phyloP scores from a whole-genome alignment of 2,888 invertebrate species.

The Busseola fusca region DNA sequence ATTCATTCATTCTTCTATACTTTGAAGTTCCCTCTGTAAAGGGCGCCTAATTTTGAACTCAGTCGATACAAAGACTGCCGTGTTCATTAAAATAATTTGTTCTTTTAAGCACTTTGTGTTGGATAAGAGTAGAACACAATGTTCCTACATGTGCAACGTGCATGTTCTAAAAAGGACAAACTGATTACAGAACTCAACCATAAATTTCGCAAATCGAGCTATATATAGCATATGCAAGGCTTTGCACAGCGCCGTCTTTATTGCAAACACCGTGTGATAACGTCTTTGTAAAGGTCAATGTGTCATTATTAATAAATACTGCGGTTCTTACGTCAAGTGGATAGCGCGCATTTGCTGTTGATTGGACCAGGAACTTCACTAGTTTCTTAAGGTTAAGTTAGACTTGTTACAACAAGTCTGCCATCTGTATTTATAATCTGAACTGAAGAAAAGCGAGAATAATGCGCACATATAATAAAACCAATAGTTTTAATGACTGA shows the following conservation, averaged over 20 bases:
- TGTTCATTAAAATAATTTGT: slow-evolving; percentile 1
- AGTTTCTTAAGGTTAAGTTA: too few species aligned
- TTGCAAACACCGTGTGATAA: too few species aligned
- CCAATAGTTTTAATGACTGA: slow-evolving; percentile 32
- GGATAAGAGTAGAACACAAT: neutral
- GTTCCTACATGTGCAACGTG: neutral
- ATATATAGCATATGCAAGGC: neutral
- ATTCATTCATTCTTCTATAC: slow-evolving; percentile 4
- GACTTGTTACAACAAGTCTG: too few species aligned
- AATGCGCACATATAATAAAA: too few species aligned
- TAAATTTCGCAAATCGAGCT: too few species aligned
- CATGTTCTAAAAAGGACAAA: neutral
- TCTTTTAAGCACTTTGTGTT: neutral
- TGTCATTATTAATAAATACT: neutral
- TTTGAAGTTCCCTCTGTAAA: slow-evolving; percentile 22
- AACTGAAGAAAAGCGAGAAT: too few species aligned
- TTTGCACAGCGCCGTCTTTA: neutral
- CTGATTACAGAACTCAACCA: neutral
- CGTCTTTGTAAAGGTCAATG: neutral
- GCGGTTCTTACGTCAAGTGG: neutral
- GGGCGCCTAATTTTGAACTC: neutral
- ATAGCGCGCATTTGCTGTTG: too few species aligned
- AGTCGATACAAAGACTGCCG: neutral
- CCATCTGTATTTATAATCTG: too few species aligned
- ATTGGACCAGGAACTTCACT: neutral